phyloP scores from a whole-genome alignment of 2,113 vertebrate species.

The Mesitornis unicolor region DNA sequence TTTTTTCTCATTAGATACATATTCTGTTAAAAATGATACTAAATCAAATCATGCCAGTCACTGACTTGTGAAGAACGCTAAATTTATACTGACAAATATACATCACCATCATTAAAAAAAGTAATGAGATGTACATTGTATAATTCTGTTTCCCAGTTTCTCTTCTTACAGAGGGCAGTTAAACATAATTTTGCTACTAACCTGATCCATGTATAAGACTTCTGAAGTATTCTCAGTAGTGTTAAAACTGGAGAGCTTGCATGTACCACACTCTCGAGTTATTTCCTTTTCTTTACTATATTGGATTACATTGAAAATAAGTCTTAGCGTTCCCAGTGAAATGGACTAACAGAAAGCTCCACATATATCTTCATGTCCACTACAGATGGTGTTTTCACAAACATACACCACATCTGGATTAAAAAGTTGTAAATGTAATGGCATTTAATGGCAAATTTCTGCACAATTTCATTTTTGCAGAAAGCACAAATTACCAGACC shows the following conservation, averaged over 20 bases:
- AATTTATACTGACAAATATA: not conserved
- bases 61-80: not conserved
- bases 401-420: not conserved
- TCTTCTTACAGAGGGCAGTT: not conserved
- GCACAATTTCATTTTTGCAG: not conserved
- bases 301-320: not conserved
- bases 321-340: slow-evolving; percentile 28
- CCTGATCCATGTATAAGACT: not conserved
- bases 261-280: not conserved
- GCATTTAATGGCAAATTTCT: slow-evolving; percentile 27
- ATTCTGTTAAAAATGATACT: not conserved
- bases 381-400: slow-evolving; percentile 44
- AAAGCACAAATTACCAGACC: slow-evolving; percentile 75
- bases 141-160: not conserved
- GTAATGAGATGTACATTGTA: not conserved
- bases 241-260: not conserved
- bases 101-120: not conserved
- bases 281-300: not conserved
- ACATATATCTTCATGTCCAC: slow-evolving; percentile 73
- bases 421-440: slow-evolving; percentile 60
- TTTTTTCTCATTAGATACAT: slow-evolving; percentile 3
- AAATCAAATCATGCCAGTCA: slow-evolving; percentile 14
- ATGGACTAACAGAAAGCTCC: slow-evolving; percentile 73
- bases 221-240: not conserved
- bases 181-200: slow-evolving; percentile 1